phyloP scores from a whole-genome alignment of 2,113 vertebrate species.

The Equus przewalskii region DNA sequence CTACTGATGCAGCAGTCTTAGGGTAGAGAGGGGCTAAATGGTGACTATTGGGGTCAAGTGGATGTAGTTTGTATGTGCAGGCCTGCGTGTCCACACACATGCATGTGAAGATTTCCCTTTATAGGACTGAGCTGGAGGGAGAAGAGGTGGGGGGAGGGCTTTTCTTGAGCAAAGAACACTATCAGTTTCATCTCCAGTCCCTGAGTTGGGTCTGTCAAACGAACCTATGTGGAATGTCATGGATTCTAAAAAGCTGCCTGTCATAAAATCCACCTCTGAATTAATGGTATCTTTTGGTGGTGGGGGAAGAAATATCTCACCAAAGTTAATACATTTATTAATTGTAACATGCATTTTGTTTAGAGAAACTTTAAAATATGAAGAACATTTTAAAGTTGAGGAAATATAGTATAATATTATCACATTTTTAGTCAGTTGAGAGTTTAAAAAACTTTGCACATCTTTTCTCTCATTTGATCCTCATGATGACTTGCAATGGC shows the following conservation, averaged over 20 bases:
- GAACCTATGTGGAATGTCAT: background rate
- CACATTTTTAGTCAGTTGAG: background rate
- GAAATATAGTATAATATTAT: background rate
- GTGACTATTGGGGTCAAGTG: background rate
- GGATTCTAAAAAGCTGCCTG: background rate
- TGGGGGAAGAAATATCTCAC: background rate
- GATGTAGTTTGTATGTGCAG: background rate
- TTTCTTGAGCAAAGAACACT: background rate
- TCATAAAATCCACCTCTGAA: background rate
- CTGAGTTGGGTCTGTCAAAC: background rate
- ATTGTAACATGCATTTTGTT: background rate
- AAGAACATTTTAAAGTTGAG: background rate
- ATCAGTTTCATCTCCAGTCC: background rate
- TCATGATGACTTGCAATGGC: background rate
- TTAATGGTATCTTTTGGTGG: background rate
- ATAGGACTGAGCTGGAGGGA: background rate
- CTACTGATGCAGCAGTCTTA: background rate
- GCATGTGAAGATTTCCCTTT: background rate
- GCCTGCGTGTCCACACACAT: background rate
- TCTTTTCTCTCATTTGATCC: background rate
- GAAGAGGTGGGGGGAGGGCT: background rate
- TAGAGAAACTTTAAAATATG: slow-evolving; percentile 8
- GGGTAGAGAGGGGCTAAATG: background rate
- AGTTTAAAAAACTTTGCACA: background rate
- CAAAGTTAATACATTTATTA: background rate